Percentiles rank a stretch among this genome's conserved stretches.
Conservation (phyloP, 2,113 vertebrate genomes). For the Irena cyanogastra region DNA sequence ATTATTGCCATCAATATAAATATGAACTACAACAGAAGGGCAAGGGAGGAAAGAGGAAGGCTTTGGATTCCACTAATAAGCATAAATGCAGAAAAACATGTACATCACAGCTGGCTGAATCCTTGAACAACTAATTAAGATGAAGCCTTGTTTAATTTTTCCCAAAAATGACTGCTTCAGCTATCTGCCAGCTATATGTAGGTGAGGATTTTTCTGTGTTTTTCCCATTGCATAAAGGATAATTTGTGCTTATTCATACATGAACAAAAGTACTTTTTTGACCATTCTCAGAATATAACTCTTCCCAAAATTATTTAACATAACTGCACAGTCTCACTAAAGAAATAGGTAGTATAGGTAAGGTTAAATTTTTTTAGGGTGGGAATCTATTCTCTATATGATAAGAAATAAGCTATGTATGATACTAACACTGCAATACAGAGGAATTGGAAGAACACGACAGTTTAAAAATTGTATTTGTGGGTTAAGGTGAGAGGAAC, state of each 20-base stretch:
- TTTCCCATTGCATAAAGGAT: conserved; percentile 13
- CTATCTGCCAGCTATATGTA: conserved; percentile 62
- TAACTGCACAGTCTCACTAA: neutral
- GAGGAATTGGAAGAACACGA: fast-evolving
- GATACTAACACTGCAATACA: neutral
- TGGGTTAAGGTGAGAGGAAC: neutral
- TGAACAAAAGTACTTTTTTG: neutral
- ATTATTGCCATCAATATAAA: conserved; percentile 35
- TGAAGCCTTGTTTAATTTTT: conserved; percentile 73
- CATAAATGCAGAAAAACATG: conserved; percentile 66
- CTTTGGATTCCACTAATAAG: conserved; percentile 17
- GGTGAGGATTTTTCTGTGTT: neutral
- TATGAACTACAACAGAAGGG: neutral
- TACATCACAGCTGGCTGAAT: conserved; percentile 53
- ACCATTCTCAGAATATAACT: neutral
- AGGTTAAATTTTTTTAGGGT: neutral
- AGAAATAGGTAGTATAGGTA: neutral
- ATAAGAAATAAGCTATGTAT: neutral
- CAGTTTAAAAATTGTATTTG: neutral
- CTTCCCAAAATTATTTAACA: neutral
- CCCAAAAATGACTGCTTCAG: conserved; percentile 68
- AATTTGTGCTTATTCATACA: conserved; percentile 8
- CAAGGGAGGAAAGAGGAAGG: neutral
- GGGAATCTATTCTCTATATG: neutral
- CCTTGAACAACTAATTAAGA: conserved; percentile 70